phyloP scores from a whole-genome alignment of 2,113 vertebrate species.

The mouse (Mus musculus) region GRCm39 chr6:111004501-111005000 shows the following conservation, averaged over 20 bases:
- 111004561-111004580: background rate
- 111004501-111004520: background rate
- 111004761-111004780: background rate
- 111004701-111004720: background rate
- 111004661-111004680: background rate
- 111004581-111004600: background rate
- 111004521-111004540: slow-evolving; percentile 19
- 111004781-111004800: background rate
- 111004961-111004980: background rate
- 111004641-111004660: background rate
- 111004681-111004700: background rate
- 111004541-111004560: slow-evolving; percentile 8
- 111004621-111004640: background rate
- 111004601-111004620: background rate
- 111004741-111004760: slow-evolving; percentile 1
- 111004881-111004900: background rate
- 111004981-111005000: background rate
- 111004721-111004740: background rate
- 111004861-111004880: background rate
- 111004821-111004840: background rate
- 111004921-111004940: background rate
- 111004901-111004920: background rate
- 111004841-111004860: background rate
- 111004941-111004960: background rate
- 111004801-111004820: background rate